A percentile compares a stretch with the other conserved stretches of the same genome.
Conservation (phyloP, 2,888 invertebrate genomes). For the Heliconius cydno region DNA sequence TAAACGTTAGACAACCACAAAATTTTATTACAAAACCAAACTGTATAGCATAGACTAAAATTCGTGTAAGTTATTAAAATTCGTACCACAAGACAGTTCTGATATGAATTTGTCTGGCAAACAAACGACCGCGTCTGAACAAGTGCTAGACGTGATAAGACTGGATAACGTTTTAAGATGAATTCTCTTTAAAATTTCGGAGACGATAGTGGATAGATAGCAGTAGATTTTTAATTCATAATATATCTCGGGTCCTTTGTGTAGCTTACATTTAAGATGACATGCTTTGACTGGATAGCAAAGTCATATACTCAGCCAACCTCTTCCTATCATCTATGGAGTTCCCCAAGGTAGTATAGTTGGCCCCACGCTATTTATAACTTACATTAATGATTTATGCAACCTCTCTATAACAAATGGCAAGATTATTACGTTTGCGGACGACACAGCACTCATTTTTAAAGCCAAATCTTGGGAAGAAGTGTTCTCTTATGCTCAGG, state of each 20-base stretch:
- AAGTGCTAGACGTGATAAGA: conserved; percentile 35
- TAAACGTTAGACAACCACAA: not conserved
- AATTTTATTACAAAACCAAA: not conserved
- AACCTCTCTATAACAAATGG: no score
- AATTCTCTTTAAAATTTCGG: conserved; percentile 21
- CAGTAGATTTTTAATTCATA: conserved; percentile 17
- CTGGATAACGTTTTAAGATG: conserved; percentile 20
- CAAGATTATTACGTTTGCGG: no score
- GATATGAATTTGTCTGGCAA: conserved; percentile 41
- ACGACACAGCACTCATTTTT: no score
- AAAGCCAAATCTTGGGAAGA: no score
- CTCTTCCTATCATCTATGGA: no score
- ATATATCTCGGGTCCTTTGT: not conserved
- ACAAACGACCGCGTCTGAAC: conserved; percentile 31
- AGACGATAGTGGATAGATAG: conserved; percentile 7
- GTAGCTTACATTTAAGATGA: not conserved
- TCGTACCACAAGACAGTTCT: conserved; percentile 32
- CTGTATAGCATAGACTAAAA: not conserved
- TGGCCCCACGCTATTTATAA: no score
- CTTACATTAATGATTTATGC: no score
- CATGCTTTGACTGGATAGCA: not conserved
- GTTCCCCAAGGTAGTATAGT: no score
- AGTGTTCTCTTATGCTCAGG: no score
- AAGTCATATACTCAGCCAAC: not conserved
- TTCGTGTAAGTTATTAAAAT: conserved; percentile 35